These are phyloP conservation scores for Cisticola juncidis DNA, from an alignment of 2,113 vertebrate species.

Conservation along the genomic window DNA sequence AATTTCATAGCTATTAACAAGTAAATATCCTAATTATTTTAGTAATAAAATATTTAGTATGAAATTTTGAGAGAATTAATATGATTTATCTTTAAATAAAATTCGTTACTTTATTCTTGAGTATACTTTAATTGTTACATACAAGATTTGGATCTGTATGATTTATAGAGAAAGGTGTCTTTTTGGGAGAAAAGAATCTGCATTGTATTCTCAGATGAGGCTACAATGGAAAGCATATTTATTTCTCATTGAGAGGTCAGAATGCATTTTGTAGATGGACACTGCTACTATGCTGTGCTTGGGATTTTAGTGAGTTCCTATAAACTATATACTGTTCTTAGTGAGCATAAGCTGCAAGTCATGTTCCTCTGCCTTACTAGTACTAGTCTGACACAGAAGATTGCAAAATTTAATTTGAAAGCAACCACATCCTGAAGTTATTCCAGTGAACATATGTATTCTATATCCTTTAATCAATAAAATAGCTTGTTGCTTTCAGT, in stretches of 20 bases:
- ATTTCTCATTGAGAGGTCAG: not conserved
- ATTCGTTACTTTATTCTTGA: not conserved
- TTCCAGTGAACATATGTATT: not conserved
- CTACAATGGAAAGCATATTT: not conserved
- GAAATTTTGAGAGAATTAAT: not conserved
- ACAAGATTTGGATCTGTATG: not conserved
- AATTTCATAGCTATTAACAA: not conserved
- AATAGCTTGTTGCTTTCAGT: not conserved
- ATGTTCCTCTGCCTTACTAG: not conserved
- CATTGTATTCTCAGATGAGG: not conserved
- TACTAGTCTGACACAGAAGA: not conserved
- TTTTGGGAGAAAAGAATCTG: not conserved
- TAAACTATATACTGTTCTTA: not conserved
- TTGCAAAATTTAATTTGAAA: not conserved
- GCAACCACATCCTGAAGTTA: not conserved
- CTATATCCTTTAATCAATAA: not conserved
- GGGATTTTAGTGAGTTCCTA: not conserved
- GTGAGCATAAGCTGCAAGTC: not conserved
- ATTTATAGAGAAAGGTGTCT: not conserved
- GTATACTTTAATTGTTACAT: not conserved
- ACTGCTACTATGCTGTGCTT: not conserved
- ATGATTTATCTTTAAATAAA: not conserved
- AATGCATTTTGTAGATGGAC: not conserved
- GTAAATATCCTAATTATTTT: not conserved
- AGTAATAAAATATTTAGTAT: not conserved